Evolutionary conservation across 2,888 invertebrate species (phyloP), one percentile per base, ranked within the genome.

Genomic region (Harmothoe impar): DNA sequence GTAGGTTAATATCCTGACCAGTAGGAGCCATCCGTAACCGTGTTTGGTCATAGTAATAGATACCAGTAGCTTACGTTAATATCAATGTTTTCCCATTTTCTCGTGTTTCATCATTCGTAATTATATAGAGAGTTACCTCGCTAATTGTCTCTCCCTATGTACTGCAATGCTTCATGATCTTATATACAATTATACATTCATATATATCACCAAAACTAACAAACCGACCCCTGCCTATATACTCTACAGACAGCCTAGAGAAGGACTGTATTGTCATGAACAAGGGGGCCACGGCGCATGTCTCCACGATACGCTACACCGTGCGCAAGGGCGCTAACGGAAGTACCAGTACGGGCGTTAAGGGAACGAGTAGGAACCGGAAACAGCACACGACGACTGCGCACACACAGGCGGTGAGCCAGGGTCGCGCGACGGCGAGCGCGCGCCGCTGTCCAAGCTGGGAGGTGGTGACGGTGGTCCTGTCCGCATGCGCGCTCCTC

Each of bases 211-310:
- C 43, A 3, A 7, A 7, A 7, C 5, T 43, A 43, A 43, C 77
- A 31, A 17, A n/a, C 3, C 25, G 77, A 77, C 77, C 31, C 3
- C 7, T 77, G 29, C 31, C 25, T 31, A 31, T 77, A n/a, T 35
- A 33, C 29, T 43, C 25, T 89, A 25, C 81, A 90, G 90, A 78
- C 23, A 78, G 54, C 29, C 54, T 90, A 17, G 90, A 90, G 52
- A 77, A 56, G 81, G 90, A 90, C 84, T 90, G 90, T 35, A 90
- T 90, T 31, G 56, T 90, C 43, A 90, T 90, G 35, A 90, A 90
- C 84, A 90, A 90, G 29, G 89, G 89, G 43, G 72, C 89, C 52
- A 90, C 90, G 20, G 77, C 90, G 20, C 90, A 90, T 31, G 90
- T 77, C 52, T 90, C 90, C 31, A 90, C 90, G 0, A 90, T 56